Evolutionary conservation across 2,888 invertebrate species (phyloP), one percentile per base, ranked within the genome.

Genomic region (Andrena praecox): DNA sequence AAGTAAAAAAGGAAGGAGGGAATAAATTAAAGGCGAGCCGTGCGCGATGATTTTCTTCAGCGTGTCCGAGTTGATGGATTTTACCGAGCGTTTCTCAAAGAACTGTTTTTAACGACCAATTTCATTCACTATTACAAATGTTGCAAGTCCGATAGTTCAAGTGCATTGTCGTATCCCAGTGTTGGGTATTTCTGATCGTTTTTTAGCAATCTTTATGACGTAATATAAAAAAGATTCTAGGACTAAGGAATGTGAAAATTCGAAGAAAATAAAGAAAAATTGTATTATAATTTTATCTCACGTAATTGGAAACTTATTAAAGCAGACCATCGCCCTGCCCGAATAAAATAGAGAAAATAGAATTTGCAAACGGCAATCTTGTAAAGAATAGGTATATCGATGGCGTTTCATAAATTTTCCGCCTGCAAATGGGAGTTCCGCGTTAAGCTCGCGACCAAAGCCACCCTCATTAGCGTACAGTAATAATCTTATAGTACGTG

Each of bases 1-100:
- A 81, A 64, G 66, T 27, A 64, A 68, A 64, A 69, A 72, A 77
- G 68, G 63, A 48, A 33, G 68, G 52, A 20, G 12, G 64, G 69
- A 79, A 73, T 69, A 79, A 85, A 85, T 81, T 76, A 66, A 77
- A 73, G 76, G 62, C 67, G 73, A 85, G 82, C 82, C 62, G 20
- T 27, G 48, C 35, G 7, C 12, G 12, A 56, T 20, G 42, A 20
- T 8, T 35, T 29, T 56, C 5, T 56, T 42, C 12, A 16, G 2
- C 16, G 27, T 63, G 27, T 52, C 27, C 16, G 24, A 31, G 29
- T 59, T 66, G 20, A 66, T 5, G 20, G n/a, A 60, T 35, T 20
- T 71, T 16, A 8, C 2, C 2, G 50, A 12, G 29, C 16, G 67
- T 42, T 67, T 42, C 16, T 31, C 2, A 2, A 16, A 35, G 29